Evolutionary conservation across 2,888 invertebrate genomes (phyloP).

Genomic region (Calameuta idolon): DNA sequence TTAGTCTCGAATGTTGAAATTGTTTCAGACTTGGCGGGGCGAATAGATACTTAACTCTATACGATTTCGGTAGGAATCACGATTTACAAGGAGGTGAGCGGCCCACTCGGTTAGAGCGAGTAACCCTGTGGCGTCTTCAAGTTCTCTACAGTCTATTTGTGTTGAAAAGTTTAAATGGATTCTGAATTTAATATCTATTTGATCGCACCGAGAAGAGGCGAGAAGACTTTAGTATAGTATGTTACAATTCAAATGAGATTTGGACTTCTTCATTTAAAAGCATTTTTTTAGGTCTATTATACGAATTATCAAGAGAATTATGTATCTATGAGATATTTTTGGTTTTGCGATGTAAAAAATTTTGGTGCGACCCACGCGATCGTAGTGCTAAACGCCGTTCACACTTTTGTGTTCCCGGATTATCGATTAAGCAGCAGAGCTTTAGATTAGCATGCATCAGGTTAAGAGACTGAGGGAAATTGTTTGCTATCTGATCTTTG

Average conservation of each 20-base stretch:
- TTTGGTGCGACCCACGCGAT: not conserved
- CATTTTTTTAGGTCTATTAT: not conserved
- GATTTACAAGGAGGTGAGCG: not conserved
- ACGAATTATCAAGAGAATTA: too few relatives aligned
- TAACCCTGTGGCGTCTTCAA: not conserved
- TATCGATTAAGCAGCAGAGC: constrained; percentile 16
- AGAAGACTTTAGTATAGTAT: not conserved
- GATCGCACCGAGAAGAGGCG: not conserved
- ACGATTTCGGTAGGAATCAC: not conserved
- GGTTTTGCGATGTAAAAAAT: not conserved
- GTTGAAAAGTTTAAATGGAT: not conserved
- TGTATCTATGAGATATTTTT: not conserved
- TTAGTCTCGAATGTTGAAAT: not conserved
- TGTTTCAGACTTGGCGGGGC: not conserved
- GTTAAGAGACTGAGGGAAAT: constrained; percentile 24
- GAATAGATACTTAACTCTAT: not conserved
- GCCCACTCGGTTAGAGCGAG: not conserved
- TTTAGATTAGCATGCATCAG: constrained; percentile 39
- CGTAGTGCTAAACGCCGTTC: not conserved
- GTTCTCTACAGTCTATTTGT: not conserved
- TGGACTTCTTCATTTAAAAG: not conserved
- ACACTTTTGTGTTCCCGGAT: not conserved
- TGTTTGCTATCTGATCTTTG: constrained; percentile 28
- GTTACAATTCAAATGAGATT: not conserved
- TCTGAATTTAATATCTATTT: not conserved